Evolutionary conservation across 2,888 invertebrate species (phyloP).

Genomic region (Mycalesis mineus): DNA sequence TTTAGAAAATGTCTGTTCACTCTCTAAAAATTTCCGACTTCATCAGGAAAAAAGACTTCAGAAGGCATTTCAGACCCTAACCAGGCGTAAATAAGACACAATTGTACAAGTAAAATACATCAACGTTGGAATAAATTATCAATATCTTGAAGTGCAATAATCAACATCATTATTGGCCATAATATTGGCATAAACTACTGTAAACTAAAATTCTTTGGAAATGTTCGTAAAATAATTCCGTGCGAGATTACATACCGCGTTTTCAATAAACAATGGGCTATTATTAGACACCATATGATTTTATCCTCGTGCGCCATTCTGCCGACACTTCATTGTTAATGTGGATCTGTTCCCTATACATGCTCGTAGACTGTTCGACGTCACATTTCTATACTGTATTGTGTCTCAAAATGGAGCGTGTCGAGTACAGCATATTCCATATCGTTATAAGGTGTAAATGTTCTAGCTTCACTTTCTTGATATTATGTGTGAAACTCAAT

Average conservation of each 20-base stretch:
- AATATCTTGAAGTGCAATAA: too few relatives aligned
- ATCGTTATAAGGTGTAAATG: not conserved
- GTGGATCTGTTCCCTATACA: not conserved
- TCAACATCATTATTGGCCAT: too few relatives aligned
- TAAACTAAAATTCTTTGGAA: too few relatives aligned
- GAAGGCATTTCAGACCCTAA: too few relatives aligned
- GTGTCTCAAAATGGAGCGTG: conserved; percentile 2
- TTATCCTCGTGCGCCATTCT: conserved; percentile 11
- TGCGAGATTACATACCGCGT: conserved; percentile 13
- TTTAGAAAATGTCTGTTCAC: too few relatives aligned
- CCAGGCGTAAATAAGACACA: too few relatives aligned
- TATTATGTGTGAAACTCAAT: too few relatives aligned
- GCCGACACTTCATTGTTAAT: not conserved
- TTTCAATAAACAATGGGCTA: conserved; percentile 32
- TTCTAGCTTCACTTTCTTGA: not conserved
- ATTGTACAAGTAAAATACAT: too few relatives aligned
- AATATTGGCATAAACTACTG: too few relatives aligned
- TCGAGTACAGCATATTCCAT: not conserved
- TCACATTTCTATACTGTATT: conserved; percentile 5
- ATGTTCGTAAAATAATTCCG: not conserved
- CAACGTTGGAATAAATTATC: too few relatives aligned
- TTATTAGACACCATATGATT: conserved; percentile 29
- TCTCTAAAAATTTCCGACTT: too few relatives aligned
- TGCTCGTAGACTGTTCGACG: not conserved
- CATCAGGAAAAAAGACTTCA: too few relatives aligned